phyloP scores from a whole-genome alignment of 2,113 vertebrate genomes.

The Cyprinus carpio region DNA sequence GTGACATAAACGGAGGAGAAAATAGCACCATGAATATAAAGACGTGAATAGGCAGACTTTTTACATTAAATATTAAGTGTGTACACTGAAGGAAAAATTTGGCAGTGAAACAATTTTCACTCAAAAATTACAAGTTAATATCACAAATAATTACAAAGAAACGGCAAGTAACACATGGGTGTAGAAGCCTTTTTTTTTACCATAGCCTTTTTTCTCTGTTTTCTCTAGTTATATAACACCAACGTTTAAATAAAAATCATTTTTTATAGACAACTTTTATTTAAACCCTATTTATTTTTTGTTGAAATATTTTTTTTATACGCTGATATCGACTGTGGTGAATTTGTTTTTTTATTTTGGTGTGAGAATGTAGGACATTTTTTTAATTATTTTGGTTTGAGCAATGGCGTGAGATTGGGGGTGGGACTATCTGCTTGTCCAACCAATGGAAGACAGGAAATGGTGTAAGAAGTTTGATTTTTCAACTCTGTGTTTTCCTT shows the following conservation, averaged over 20 bases:
- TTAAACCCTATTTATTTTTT: too few species aligned
- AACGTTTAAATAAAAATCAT: too few species aligned
- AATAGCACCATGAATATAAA: background rate
- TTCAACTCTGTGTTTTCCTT: too few species aligned
- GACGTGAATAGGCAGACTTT: background rate
- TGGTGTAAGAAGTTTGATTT: too few species aligned
- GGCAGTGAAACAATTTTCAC: background rate
- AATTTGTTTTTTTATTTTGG: too few species aligned
- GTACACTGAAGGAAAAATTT: too few species aligned
- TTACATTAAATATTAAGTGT: background rate
- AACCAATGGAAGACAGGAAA: background rate
- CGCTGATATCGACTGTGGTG: too few species aligned
- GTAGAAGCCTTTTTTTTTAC: background rate
- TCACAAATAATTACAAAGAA: background rate
- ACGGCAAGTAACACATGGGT: background rate
- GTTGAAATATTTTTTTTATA: too few species aligned
- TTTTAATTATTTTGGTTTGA: background rate
- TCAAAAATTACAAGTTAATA: background rate
- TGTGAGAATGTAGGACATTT: too few species aligned
- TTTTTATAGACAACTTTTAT: too few species aligned
- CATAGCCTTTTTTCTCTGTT: background rate
- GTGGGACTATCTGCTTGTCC: background rate
- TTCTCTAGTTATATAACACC: too few species aligned
- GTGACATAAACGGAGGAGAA: constrained; percentile 2
- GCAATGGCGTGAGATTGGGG: background rate